Percentiles rank a stretch among this genome's conserved stretches.
Evolutionary conservation across 2,888 invertebrate species (phyloP).

Genomic region (Idaea dimidiata): DNA sequence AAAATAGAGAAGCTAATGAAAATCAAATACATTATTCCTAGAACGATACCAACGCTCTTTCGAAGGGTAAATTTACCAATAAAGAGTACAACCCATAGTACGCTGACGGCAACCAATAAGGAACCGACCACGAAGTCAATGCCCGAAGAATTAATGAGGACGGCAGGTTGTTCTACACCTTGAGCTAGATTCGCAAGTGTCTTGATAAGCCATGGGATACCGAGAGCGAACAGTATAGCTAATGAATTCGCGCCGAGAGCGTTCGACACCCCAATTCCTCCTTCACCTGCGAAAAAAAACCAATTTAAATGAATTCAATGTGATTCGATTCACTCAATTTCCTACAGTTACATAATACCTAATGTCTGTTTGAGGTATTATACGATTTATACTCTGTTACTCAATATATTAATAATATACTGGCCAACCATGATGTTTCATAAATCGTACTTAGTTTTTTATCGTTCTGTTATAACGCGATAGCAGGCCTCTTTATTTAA

Average conservation of each 20-base stretch:
- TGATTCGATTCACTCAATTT: not conserved
- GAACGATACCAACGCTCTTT: constrained; percentile 84
- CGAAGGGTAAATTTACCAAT: constrained; percentile 87
- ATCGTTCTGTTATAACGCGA: no score
- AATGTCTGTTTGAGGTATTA: no score
- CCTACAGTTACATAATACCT: no score
- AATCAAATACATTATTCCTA: constrained; percentile 83
- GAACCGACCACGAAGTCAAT: constrained; percentile 91
- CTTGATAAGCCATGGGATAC: constrained; percentile 92
- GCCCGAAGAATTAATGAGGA: constrained; percentile 88
- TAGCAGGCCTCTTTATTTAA: no score
- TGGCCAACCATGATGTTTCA: no score
- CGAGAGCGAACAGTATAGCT: constrained; percentile 90
- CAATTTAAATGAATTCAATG: constrained; percentile 3
- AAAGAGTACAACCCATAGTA: constrained; percentile 85
- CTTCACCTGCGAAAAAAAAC: constrained; percentile 84
- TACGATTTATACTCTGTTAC: no score
- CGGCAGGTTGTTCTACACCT: constrained; percentile 69
- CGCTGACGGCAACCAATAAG: constrained; percentile 86
- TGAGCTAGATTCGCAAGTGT: constrained; percentile 78
- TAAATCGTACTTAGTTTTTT: no score
- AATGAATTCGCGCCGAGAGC: constrained; percentile 92
- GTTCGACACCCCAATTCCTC: constrained; percentile 93
- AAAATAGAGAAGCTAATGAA: constrained; percentile 89
- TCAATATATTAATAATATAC: no score